phyloP scores from a whole-genome alignment of 2,797 vertebrate genomes.

The Etheostoma nigrum region DNA sequence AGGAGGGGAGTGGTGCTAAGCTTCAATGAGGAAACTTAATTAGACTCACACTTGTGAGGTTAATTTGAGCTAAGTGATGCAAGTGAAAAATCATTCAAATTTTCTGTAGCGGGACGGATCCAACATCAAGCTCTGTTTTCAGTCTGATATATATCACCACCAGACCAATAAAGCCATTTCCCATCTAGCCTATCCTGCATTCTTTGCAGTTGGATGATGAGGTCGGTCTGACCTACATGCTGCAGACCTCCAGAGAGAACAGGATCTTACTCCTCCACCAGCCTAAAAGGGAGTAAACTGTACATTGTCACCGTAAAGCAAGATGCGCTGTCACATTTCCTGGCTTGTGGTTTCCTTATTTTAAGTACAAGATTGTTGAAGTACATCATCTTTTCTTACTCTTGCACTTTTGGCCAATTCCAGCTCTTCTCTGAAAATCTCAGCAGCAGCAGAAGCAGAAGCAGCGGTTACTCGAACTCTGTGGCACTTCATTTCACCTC shows the following conservation, averaged over 20 bases:
- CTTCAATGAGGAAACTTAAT: constrained; percentile 70
- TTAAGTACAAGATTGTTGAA: constrained; percentile 39
- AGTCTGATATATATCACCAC: constrained; percentile 42
- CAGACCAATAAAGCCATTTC: constrained; percentile 49
- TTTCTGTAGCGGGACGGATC: constrained; percentile 26
- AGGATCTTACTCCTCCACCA: constrained; percentile 37
- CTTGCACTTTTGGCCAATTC: constrained; percentile 61
- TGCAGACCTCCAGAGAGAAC: constrained; percentile 73
- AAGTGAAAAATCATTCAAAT: constrained; percentile 42
- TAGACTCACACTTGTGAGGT: constrained; percentile 64
- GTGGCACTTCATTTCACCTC: constrained; percentile 73
- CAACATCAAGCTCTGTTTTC: constrained; percentile 40
- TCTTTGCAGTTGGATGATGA: constrained; percentile 63
- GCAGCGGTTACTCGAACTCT: constrained; percentile 44
- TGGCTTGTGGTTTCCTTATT: constrained; percentile 9
- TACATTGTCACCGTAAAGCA: constrained; percentile 81
- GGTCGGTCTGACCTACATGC: constrained; percentile 78
- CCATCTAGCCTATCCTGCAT: constrained; percentile 28
- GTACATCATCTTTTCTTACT: constrained; percentile 49
- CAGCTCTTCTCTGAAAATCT: constrained; percentile 50
- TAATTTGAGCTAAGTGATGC: constrained; percentile 56
- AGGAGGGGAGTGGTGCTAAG: constrained; percentile 41
- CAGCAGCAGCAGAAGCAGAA: constrained; percentile 9
- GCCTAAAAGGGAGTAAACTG: constrained; percentile 49
- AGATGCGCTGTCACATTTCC: constrained; percentile 69